Evolutionary conservation across 2,113 vertebrate genomes (phyloP).

Genomic region (human (Homo sapiens)): DNA sequence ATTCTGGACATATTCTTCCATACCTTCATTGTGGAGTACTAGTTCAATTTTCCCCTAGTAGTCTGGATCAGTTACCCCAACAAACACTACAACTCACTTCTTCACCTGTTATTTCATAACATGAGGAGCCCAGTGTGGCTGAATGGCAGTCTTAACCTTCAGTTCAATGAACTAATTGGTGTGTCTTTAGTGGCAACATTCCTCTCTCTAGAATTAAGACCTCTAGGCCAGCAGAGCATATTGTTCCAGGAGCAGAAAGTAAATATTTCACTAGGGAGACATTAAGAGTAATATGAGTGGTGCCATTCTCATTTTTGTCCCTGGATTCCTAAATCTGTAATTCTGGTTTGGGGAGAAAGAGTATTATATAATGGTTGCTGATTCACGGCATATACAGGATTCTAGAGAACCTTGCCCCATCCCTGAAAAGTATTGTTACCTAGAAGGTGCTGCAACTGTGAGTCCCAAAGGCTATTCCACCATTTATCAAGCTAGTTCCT

Average conservation of each 20-base stretch:
- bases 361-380: background rate
- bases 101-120: background rate
- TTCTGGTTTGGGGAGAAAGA: background rate
- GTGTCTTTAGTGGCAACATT: background rate
- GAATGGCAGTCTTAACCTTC: background rate
- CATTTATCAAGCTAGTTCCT: background rate
- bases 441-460: background rate
- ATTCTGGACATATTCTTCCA: background rate
- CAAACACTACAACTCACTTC: background rate
- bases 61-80: background rate
- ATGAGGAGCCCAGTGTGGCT: background rate
- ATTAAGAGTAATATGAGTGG: background rate
- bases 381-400: background rate
- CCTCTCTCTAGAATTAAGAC: background rate
- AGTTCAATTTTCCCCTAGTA: background rate
- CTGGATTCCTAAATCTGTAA: background rate
- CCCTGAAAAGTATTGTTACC: background rate
- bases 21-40: background rate
- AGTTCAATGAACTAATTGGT: background rate
- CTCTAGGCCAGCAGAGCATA: background rate
- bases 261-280: background rate
- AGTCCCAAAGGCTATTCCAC: background rate
- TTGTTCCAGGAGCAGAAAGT: background rate
- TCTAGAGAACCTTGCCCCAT: background rate
- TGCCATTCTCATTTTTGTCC: background rate